A percentile compares a stretch with the other conserved stretches of the same genome.
Conservation (phyloP, 1,140 invertebrate genomes). For the Venustaconcha ellipsiformis region DNA sequence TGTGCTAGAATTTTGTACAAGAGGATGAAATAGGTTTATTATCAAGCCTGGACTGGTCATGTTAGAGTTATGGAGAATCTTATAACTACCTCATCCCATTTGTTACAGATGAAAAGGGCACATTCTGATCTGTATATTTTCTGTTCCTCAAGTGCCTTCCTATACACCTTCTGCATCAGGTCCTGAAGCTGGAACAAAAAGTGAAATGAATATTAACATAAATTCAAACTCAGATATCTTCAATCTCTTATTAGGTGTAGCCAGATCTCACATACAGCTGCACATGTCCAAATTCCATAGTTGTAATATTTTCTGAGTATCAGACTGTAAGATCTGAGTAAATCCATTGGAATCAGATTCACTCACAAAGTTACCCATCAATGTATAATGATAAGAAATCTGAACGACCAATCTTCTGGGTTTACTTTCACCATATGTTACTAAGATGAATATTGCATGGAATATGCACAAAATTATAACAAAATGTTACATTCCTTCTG, state of each 20-base stretch:
- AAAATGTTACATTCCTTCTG: too few relatives aligned
- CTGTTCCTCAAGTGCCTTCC: conserved; percentile 13
- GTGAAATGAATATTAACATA: conserved; percentile 7
- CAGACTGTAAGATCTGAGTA: background rate
- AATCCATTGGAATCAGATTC: background rate
- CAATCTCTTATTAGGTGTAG: background rate
- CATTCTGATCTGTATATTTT: conserved; percentile 41
- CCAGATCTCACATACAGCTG: background rate
- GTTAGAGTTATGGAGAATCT: too few relatives aligned
- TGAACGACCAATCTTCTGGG: too few relatives aligned
- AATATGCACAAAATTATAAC: too few relatives aligned
- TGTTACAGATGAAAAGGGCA: conserved; percentile 60
- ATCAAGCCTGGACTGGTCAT: too few relatives aligned
- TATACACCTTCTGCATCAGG: conserved; percentile 44
- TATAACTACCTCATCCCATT: conserved; percentile 53
- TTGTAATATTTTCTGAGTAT: too few relatives aligned
- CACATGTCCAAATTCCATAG: background rate
- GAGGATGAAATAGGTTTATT: too few relatives aligned
- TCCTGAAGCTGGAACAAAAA: conserved; percentile 44
- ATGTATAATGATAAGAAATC: background rate
- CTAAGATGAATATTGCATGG: too few relatives aligned
- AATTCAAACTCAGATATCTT: background rate
- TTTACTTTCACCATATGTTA: too few relatives aligned
- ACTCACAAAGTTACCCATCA: background rate
- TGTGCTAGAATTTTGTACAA: too few relatives aligned